Evolutionary conservation across 2,113 vertebrate genomes (phyloP), one percentile per base, ranked within the genome.

Genomic region (Mesoclemmys tuberculata): DNA sequence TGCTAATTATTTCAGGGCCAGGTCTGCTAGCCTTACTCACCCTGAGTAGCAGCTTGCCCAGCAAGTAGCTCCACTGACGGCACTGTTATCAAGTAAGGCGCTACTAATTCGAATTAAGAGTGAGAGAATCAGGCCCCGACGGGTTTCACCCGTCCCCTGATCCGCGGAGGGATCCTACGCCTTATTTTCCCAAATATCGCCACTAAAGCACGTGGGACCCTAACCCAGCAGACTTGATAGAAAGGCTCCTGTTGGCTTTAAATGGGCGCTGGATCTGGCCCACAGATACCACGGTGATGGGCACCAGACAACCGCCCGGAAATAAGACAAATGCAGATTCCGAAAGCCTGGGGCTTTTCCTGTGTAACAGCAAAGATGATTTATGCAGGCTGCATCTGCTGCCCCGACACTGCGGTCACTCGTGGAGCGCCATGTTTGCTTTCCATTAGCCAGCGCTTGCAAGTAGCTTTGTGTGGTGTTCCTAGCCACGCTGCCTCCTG

Each of bases 401-500:
- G 21, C 74, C 22, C 74, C 12, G 10, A 6, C 5, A 11, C 24
- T 38, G 5, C 10, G 41, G 41, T 19, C 10, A 18, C 24, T 14
- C 9, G 5, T 27, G 13, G 38, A 58, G 27, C 38, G 22, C 74
- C 26, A 14, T 5, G 11, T 77, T 16, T 41, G 21, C 41, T 14
- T 44, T 26, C 10, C 71, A 3, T 27, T 41, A 44, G 10, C 68
- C 68, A 10, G 38, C 1, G 38, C 21, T 12, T 6, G 5, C n/a
- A 38, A 22, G 68, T 10, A 5, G 71, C 71, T 41, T 11, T 5
- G 24, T 52, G 10, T 6, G 9, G 24, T 5, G 38, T 6, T 13
- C 38, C 38, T 4, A 26, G 21, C 21, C 38, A 3, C 5, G 10
- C 22, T 2, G 11, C 21, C 8, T 1, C 21, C 38, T 21, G 10